Evolutionary conservation across 2,888 invertebrate genomes (phyloP), one percentile per base, ranked within the genome.

Genomic region (Dynastes hyllus): DNA sequence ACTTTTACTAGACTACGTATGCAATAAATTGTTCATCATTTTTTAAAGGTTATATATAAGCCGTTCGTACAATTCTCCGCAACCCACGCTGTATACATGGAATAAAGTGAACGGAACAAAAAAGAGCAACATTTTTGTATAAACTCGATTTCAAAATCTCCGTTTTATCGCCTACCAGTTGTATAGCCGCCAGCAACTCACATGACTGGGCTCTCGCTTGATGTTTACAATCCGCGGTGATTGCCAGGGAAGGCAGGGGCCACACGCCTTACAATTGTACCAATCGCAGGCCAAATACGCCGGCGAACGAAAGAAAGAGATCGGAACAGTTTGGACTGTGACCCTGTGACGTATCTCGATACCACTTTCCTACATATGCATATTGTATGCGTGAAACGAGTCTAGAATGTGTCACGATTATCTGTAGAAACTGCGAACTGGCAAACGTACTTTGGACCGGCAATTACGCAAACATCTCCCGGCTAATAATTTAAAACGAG

Each of bases 261-360:
- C 16, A 55, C 53, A 55, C 53, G 53, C 53, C 53, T 55, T n/a
- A 16, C 6, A 55, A 55, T 55, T 55, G 53, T n/a, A 55, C 53
- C 53, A 55, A 55, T 55, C 53, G 53, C 53, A 13, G n/a, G 53
- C 53, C 53, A 55, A 55, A 16, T 55, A 55, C 53, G 53, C n/a
- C 16, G n/a, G 16, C 53, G n/a, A 16, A 16, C 53, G 53, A 1
- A 5, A n/a, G 53, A 55, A 55, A 55, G 16, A 16, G 53, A 55
- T 16, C 53, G 6, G 53, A 55, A 55, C 16, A 55, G 2, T 16
- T 45, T 55, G 53, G 53, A 16, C 16, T 16, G 53, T 16, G 53
- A 55, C 53, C 53, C 53, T n/a, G 53, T 55, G 53, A 55, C 53
- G 53, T 55, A 16, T 4, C 45, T 55, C 53, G 53, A n/a, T 4